Evolutionary conservation across 2,797 vertebrate genomes (phyloP).

Genomic region (Malurus leucopterus): DNA sequence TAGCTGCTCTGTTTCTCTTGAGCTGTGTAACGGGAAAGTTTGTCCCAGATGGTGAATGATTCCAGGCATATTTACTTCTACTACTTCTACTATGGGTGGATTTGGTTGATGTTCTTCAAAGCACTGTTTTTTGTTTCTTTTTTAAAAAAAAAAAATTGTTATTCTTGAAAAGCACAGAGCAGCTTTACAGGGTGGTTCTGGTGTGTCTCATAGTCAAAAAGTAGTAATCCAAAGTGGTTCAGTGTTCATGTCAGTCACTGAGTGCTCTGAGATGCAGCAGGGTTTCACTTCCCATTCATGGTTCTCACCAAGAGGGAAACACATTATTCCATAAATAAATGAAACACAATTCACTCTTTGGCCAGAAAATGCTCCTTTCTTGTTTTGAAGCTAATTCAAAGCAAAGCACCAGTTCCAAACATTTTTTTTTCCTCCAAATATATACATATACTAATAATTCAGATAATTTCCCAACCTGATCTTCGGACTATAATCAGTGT

Average conservation of each 20-base stretch:
- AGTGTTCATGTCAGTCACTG: not conserved
- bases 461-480: not conserved
- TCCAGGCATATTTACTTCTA: not conserved
- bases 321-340: not conserved
- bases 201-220: not conserved
- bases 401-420: not conserved
- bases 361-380: not conserved
- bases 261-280: not conserved
- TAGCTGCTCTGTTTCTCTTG: not conserved
- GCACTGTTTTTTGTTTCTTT: not conserved
- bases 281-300: not conserved
- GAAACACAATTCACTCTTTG: not conserved
- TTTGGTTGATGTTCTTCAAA: not conserved
- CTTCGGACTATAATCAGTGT: not conserved
- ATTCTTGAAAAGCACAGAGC: not conserved
- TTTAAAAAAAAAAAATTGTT: not conserved
- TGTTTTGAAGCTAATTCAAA: not conserved
- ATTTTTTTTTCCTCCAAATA: not conserved
- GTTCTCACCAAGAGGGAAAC: not conserved
- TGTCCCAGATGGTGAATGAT: not conserved
- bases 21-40: not conserved
- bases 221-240: not conserved
- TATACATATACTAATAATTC: not conserved
- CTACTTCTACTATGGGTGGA: not conserved
- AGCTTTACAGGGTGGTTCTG: rapidly evolving